phyloP scores from a whole-genome alignment of 2,888 invertebrate genomes.

The Lycocerus yunnanus region DNA sequence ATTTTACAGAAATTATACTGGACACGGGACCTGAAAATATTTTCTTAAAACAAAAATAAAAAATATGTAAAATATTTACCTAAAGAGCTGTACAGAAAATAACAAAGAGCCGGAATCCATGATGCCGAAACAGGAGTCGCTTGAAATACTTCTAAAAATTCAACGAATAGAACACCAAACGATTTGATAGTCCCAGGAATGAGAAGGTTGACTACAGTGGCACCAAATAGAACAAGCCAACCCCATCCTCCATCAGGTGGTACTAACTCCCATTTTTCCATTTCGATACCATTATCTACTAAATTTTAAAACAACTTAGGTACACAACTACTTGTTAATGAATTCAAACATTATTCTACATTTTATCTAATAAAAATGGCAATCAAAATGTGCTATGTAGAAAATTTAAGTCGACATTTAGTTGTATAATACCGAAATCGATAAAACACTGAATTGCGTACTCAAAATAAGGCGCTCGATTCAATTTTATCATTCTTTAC shows the following conservation, averaged over 20 bases:
- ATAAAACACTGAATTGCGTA: neutral
- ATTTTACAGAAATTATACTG: constrained; percentile 81
- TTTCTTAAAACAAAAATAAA: constrained; percentile 9
- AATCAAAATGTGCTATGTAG: neutral
- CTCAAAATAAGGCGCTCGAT: neutral
- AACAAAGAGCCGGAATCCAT: constrained; percentile 86
- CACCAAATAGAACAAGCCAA: constrained; percentile 75
- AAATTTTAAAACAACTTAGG: neutral
- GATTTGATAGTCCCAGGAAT: constrained; percentile 88
- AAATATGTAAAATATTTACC: constrained; percentile 60
- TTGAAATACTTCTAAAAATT: constrained; percentile 79
- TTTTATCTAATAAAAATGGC: neutral
- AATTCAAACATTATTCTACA: neutral
- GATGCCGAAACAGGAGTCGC: constrained; percentile 74
- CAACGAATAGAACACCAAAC: constrained; percentile 83
- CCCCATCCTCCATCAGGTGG: constrained; percentile 88
- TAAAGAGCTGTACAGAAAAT: constrained; percentile 85
- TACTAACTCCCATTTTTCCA: constrained; percentile 70
- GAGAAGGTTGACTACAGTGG: constrained; percentile 81
- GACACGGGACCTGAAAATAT: constrained; percentile 76
- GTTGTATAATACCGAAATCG: neutral
- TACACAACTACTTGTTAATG: neutral
- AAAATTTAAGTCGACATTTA: neutral
- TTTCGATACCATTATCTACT: constrained; percentile 45
- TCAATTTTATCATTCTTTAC: neutral